Evolutionary conservation across 2,113 vertebrate genomes (phyloP), one percentile per base, ranked within the genome.

Genomic region (Saiga tatarica): DNA sequence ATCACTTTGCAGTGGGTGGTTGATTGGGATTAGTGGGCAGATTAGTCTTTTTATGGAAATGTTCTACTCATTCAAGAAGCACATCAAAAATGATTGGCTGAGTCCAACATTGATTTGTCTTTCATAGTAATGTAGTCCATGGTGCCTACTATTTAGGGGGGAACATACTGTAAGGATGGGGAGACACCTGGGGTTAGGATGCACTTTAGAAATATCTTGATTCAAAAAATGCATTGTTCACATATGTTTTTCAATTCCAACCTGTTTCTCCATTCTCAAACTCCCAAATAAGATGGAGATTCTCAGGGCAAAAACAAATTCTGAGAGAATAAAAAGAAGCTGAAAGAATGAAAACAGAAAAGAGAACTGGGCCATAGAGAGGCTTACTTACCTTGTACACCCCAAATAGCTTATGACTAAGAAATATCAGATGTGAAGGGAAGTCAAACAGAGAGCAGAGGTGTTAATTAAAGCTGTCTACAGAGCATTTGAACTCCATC

Each of bases 21-120:
- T 97, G 97, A 95, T 97, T 97, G 94, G 94, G 96, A 90, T 96
- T 92, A 94, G 97, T 67, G 82, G 88, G 62, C 28, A 95, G 92
- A 95, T 97, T 89, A 94, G 87, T 86, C 94, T 98, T 96, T 94
- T 98, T 94, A 91, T 93, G 91, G 95, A 94, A 89, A 93, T 93
- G 82, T 91, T 94, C 60, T 78, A 85, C 78, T 94, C 60, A 67
- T 95, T 87, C 67, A 94, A 85, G 91, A 91, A 96, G 52, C 53
- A 45, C 25, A 92, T 42, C 45, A 7, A 95, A 62, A 93, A 71
- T 87, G 81, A 87, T 36, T 92, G 74, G 33, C 74, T 95, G 85
- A 57, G 33, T 76, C 30, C 59, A 67, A 28, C 1, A 19, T 3
- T 79, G 39, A 26, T 87, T 94, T 89, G 57, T 89, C 55, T 57